phyloP scores from a whole-genome alignment of 2,888 invertebrate genomes.

The Alitta virens region DNA sequence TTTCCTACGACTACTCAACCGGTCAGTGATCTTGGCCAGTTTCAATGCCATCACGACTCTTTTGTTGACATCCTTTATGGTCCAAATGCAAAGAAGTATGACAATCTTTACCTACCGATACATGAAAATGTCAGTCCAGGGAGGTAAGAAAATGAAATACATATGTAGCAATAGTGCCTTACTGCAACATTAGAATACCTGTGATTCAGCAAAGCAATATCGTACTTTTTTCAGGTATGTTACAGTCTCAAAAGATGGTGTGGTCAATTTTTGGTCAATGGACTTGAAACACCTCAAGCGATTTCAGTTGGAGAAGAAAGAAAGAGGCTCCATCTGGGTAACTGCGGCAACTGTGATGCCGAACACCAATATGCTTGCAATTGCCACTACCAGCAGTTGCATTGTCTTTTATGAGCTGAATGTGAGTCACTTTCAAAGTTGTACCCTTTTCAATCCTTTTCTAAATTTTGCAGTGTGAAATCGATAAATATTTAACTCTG shows the following conservation, averaged over 20 bases:
- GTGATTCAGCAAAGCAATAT: no score
- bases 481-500: no score
- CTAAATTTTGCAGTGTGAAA: no score
- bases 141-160: no score
- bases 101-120: constrained; percentile 35
- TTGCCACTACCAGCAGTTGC: constrained; percentile 75
- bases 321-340: constrained; percentile 61
- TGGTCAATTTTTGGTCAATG: constrained; percentile 75
- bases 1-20: constrained; percentile 1
- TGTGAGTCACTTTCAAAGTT: not conserved
- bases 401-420: constrained; percentile 68
- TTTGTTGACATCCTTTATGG: constrained; percentile 11
- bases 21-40: constrained; percentile 7
- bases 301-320: not conserved
- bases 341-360: constrained; percentile 73
- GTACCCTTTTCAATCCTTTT: not conserved
- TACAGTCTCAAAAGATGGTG: constrained; percentile 74
- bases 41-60: constrained; percentile 17
- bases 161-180: no score
- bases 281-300: constrained; percentile 63
- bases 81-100: constrained; percentile 11
- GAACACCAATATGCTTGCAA: constrained; percentile 75
- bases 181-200: no score
- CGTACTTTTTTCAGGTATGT: no score
- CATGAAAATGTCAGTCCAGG: constrained; percentile 59